Conservation (phyloP, 2,797 vertebrate species). For the Otolemur crassicaudatus region DNA sequence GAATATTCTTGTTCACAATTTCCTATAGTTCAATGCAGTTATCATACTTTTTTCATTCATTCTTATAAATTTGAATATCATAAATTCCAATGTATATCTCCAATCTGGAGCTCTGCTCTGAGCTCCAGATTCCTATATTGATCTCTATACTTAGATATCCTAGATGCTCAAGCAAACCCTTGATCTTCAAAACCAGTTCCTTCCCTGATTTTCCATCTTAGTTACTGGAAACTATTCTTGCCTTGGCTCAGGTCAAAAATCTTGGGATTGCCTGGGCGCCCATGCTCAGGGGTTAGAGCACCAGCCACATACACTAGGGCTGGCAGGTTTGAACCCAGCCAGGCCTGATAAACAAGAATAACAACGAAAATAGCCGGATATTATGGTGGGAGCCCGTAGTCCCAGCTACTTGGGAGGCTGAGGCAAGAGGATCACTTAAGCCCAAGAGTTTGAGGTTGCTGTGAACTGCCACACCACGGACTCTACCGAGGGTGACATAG, state of each 20-base stretch:
- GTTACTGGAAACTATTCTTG: background rate
- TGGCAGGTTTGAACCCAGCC: too few relatives aligned
- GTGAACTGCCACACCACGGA: too few relatives aligned
- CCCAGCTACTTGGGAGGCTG: too few relatives aligned
- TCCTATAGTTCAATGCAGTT: background rate
- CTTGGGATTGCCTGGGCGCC: background rate
- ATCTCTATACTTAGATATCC: background rate
- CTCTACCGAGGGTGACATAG: too few relatives aligned
- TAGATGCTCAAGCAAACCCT: background rate
- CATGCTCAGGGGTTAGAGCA: too few relatives aligned
- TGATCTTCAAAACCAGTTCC: background rate
- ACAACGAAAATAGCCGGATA: too few relatives aligned
- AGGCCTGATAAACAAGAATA: too few relatives aligned
- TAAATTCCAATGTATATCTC: background rate
- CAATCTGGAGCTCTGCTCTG: background rate
- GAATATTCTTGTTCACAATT: background rate
- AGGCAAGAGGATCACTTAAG: too few relatives aligned
- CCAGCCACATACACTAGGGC: too few relatives aligned
- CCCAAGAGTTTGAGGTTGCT: too few relatives aligned
- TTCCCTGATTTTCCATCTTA: background rate
- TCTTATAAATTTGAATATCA: conserved; percentile 22
- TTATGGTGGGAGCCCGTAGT: too few relatives aligned
- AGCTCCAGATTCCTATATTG: background rate
- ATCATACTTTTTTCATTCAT: background rate
- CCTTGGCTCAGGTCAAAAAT: background rate